These are phyloP conservation scores for Schizopygopsis pylzovi DNA, from an alignment of 2,797 vertebrate genomes.

Conservation along the genomic window DNA sequence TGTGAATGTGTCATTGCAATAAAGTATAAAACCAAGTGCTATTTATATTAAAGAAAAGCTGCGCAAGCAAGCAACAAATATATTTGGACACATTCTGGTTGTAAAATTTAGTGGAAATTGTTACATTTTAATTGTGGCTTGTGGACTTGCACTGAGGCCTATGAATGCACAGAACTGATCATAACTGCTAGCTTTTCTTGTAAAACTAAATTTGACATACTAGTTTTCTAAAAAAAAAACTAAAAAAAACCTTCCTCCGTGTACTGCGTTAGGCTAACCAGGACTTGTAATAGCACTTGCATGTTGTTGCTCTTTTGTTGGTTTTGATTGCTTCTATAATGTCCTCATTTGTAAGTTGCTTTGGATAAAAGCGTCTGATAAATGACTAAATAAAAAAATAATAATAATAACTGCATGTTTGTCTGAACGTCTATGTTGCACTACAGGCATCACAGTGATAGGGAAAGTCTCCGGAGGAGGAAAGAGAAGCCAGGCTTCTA, in stretches of 20 bases:
- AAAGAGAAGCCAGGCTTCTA: conserved; percentile 19
- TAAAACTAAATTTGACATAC: too few species aligned
- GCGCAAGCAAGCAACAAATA: not conserved
- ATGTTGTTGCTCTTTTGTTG: too few species aligned
- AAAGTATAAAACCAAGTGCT: not conserved
- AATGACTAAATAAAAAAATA: too few species aligned
- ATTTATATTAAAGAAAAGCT: not conserved
- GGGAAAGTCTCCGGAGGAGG: conserved; percentile 6
- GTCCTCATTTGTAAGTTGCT: too few species aligned
- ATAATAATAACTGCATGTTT: not conserved
- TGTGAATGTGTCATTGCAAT: not conserved
- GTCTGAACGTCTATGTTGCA: not conserved
- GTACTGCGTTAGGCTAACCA: too few species aligned
- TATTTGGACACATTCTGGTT: too few species aligned
- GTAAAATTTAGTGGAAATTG: not conserved
- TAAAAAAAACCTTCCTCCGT: too few species aligned
- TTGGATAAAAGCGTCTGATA: too few species aligned
- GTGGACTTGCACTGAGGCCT: not conserved
- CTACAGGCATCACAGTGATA: not conserved
- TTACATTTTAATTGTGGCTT: not conserved
- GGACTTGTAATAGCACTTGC: too few species aligned
- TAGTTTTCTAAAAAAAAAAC: too few species aligned
- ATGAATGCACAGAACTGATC: not conserved
- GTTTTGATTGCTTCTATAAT: too few species aligned
- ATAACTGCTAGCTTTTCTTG: not conserved